Percentiles rank a stretch among this genome's conserved stretches.
These are phyloP conservation scores for Bergia sp. DNA, from an alignment of 92 coral and sea anemone genomes.

Conservation along the genomic window DNA sequence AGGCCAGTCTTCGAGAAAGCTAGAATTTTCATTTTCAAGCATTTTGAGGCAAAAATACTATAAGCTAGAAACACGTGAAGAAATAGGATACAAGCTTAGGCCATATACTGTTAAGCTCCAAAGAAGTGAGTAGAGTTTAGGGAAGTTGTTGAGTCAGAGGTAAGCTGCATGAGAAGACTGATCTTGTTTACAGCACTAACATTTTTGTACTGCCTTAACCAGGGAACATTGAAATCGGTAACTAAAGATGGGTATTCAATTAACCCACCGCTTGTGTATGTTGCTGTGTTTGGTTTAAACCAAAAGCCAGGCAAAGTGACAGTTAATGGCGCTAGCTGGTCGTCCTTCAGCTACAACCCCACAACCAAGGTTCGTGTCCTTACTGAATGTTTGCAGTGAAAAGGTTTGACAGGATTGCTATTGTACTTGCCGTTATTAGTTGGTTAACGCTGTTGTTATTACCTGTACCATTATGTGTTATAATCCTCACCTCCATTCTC, in stretches of 20 bases:
- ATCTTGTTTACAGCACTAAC: background rate
- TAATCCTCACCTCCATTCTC: too few species aligned
- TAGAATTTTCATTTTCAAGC: too few species aligned
- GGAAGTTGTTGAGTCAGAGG: too few species aligned
- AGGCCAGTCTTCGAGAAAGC: too few species aligned
- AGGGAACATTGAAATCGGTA: constrained; percentile 18
- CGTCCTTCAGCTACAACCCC: constrained; percentile 33
- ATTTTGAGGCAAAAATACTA: too few species aligned
- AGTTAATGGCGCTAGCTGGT: constrained; percentile 33
- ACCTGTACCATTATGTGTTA: too few species aligned
- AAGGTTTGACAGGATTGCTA: background rate
- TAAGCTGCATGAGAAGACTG: too few species aligned
- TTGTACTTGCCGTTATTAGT: background rate
- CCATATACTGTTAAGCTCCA: too few species aligned
- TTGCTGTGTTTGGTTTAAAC: constrained; percentile 34
- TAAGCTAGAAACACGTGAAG: too few species aligned
- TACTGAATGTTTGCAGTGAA: background rate
- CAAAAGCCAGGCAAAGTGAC: constrained; percentile 8
- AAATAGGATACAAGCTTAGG: too few species aligned
- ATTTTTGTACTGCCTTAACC: background rate
- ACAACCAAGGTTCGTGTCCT: constrained; percentile 31
- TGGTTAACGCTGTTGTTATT: too few species aligned
- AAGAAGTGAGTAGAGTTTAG: too few species aligned
- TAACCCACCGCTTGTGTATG: constrained; percentile 31
- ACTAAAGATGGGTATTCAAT: background rate